Evolutionary conservation across 2,888 invertebrate species (phyloP).

Genomic region (Mesopsocus fuscifrons): DNA sequence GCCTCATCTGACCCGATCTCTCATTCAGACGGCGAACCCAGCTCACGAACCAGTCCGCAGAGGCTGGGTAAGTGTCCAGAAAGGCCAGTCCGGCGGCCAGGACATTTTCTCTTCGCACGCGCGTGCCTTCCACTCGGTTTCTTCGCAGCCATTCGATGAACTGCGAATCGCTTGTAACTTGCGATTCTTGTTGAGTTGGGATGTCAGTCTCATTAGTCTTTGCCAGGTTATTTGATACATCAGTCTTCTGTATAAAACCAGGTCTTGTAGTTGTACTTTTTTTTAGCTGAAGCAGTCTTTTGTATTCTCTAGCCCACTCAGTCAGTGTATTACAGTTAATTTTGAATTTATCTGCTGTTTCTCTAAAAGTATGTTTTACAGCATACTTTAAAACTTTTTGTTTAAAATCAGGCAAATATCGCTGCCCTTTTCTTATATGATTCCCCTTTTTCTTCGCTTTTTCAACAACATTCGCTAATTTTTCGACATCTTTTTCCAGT

Average conservation of each 20-base stretch:
- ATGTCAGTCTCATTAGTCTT: conserved; percentile 7
- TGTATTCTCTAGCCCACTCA: conserved; percentile 5
- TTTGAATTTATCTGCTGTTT: conserved; percentile 2
- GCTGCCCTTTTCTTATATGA: conserved; percentile 1
- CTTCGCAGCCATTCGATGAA: neutral
- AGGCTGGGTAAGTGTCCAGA: neutral
- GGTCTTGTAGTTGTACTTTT: conserved; percentile 8
- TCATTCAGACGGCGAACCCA: neutral
- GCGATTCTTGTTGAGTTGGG: neutral
- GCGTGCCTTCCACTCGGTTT: neutral
- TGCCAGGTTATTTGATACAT: neutral
- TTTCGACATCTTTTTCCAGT: too few species aligned
- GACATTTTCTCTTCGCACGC: neutral
- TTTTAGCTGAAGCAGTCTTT: conserved; percentile 6
- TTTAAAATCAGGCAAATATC: conserved; percentile 7
- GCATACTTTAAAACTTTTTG: conserved; percentile 7
- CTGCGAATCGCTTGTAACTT: conserved; percentile 1
- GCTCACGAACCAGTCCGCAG: neutral
- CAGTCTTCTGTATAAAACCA: conserved; percentile 4
- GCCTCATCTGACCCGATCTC: too few species aligned
- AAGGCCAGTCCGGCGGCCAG: neutral
- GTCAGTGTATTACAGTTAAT: conserved; percentile 6
- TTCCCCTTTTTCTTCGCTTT: neutral
- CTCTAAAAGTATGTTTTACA: conserved; percentile 1
- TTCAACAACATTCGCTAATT: too few species aligned